phyloP scores from a whole-genome alignment of 2,888 invertebrate species.

The Kuschelorhynchus macadamiae region DNA sequence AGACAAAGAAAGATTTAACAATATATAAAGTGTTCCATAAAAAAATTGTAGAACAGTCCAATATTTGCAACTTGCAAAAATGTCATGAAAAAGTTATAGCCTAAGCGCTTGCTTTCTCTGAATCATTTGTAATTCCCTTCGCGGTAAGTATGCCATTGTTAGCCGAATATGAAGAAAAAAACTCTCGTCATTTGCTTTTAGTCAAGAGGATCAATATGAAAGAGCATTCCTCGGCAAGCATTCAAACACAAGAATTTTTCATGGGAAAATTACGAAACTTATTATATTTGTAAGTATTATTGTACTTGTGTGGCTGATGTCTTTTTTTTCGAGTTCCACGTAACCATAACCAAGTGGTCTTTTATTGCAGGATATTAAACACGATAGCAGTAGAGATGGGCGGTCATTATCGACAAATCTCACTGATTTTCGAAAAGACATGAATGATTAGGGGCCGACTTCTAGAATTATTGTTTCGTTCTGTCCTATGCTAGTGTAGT shows the following conservation, averaged over 20 bases:
- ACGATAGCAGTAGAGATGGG: slow-evolving; percentile 17
- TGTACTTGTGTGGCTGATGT: slow-evolving; percentile 36
- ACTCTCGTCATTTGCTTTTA: slow-evolving; percentile 23
- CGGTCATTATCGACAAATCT: not conserved
- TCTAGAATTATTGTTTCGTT: no score
- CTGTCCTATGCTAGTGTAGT: no score
- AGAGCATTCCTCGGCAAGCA: slow-evolving; percentile 36
- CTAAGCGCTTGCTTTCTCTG: slow-evolving; percentile 6
- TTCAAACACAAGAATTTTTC: slow-evolving; percentile 37
- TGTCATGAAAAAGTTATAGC: not conserved
- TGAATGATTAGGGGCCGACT: not conserved
- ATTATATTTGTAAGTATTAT: slow-evolving; percentile 45
- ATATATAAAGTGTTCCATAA: no score
- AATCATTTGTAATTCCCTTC: slow-evolving; percentile 23
- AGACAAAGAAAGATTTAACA: no score
- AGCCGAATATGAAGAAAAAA: slow-evolving; percentile 24
- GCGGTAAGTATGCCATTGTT: slow-evolving; percentile 25
- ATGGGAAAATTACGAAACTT: slow-evolving; percentile 45
- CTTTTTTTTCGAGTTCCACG: slow-evolving; percentile 30
- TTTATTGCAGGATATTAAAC: slow-evolving; percentile 28
- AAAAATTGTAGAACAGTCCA: no score
- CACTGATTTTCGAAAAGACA: not conserved
- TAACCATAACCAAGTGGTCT: slow-evolving; percentile 33
- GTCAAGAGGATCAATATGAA: slow-evolving; percentile 34
- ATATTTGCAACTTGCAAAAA: not conserved